Conservation (phyloP, 2,888 invertebrate species). For the Volucella inanis region DNA sequence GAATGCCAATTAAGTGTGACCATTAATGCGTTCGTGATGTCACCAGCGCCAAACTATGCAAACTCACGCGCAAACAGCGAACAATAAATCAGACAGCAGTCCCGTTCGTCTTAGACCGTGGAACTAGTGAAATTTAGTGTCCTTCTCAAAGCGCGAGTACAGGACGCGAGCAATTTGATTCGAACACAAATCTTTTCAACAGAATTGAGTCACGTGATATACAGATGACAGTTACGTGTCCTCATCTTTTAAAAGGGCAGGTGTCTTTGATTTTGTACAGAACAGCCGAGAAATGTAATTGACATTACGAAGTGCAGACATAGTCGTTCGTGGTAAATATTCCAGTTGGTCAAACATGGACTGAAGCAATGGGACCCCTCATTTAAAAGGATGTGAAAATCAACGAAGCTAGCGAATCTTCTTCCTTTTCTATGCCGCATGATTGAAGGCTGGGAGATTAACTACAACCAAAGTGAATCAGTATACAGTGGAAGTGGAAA, state of each 20-base stretch:
- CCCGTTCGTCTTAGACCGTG: constrained; percentile 20
- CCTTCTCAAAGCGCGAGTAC: constrained; percentile 45
- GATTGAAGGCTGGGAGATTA: constrained; percentile 41
- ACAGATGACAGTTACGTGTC: constrained; percentile 54
- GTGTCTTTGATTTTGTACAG: constrained; percentile 38
- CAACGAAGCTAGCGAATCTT: constrained; percentile 31
- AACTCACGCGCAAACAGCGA: constrained; percentile 52
- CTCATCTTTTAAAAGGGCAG: constrained; percentile 56
- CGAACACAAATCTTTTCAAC: constrained; percentile 56
- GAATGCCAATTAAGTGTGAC: constrained; percentile 68
- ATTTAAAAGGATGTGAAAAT: constrained; percentile 38
- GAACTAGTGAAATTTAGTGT: constrained; percentile 50
- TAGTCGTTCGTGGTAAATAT: constrained; percentile 39
- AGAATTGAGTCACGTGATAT: constrained; percentile 64
- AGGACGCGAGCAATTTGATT: constrained; percentile 54
- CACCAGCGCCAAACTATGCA: constrained; percentile 51
- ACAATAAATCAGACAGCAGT: constrained; percentile 58
- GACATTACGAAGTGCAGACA: neutral
- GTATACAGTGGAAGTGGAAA: constrained; percentile 26
- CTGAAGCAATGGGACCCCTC: neutral
- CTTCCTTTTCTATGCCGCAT: constrained; percentile 20
- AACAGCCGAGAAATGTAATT: constrained; percentile 22
- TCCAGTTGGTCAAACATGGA: neutral
- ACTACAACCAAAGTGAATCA: constrained; percentile 39
- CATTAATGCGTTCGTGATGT: constrained; percentile 51